Base-by-base conservation (phyloP, 2,888 invertebrate species). In the Athripsodes cinereus region DNA sequence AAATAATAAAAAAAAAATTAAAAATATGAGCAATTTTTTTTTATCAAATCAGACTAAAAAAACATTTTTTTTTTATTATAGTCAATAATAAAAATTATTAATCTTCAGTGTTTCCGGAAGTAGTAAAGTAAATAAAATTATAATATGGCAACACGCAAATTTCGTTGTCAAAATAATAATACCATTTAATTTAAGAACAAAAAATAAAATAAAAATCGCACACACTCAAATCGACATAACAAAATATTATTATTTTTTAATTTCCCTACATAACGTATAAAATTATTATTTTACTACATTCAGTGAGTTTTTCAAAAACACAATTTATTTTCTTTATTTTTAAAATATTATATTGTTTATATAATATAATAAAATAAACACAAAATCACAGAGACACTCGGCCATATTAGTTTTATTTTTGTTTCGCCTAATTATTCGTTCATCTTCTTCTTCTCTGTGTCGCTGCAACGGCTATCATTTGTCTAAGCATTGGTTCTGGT, bases 401-500 rank as follows among this genome's bases (percentile, higher is more conserved):
- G 53, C 53, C 47, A 40, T n/a, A 13, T 13, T n/a, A n/a, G n/a
- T n/a, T n/a, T n/a, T n/a, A n/a, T n/a, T n/a, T 40, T 40, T 40
- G 54, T 34, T 20, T 55, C 48, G 55, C 54, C 46, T 54, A 34
- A 53, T 56, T 47, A 35, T 44, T 57, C 49, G 62, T 60, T 82
- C 85, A 87, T 84, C 86, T 85, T 84, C 86, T 85, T 75, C 87
- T 81, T 70, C 84, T 82, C 67, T 85, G 81, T 63, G 87, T 84
- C 64, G 86, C 86, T 64, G 89, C 90, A 55, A 88, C 88, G 53
- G 89, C 90, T 70, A 94, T 90, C 87, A 93, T 92, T 79, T 92
- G 91, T 70, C 90, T 82, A 69, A 93, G 78, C 87, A 92, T 89
- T 58, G 93, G 92, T 72, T 92, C 91, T 48, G 94, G 92, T 66